Evolutionary conservation across 2,797 vertebrate genomes (phyloP).

Genomic region (Hydrocynus forskahlii): DNA sequence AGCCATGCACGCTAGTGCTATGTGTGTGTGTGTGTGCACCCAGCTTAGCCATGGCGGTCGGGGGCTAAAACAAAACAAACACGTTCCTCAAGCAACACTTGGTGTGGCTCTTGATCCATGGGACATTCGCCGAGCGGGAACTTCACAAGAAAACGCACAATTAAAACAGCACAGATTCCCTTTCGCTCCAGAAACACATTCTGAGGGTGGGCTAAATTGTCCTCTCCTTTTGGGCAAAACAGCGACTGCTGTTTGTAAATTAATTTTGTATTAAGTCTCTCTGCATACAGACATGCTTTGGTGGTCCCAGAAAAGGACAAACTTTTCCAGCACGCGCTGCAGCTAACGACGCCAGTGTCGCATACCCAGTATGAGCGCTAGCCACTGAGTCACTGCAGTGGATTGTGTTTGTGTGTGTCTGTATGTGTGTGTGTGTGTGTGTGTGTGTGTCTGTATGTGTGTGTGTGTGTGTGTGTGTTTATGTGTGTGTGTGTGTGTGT

Average conservation of each 20-base stretch:
- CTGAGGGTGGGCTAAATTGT: background rate
- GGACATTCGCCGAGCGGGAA: constrained; percentile 53
- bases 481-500: background rate
- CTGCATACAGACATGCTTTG: background rate
- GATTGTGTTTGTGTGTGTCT: background rate
- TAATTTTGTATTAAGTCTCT: too few species aligned
- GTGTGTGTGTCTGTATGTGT: too few species aligned
- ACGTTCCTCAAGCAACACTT: constrained; percentile 63
- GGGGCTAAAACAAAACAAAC: constrained; percentile 59
- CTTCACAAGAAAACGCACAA: constrained; percentile 16
- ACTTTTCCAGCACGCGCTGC: background rate
- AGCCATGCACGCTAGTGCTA: constrained; percentile 62
- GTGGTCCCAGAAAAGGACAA: background rate
- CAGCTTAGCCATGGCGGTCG: constrained; percentile 34
- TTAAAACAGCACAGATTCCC: constrained; percentile 11
- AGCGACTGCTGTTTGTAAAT: too few species aligned
- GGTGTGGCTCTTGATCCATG: constrained; percentile 60
- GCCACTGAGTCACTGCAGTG: background rate
- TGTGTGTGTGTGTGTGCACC: constrained; percentile 61
- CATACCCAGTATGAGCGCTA: background rate
- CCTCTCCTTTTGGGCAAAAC: background rate
- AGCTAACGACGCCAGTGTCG: background rate
- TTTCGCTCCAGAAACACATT: background rate
- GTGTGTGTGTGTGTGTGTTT: too few species aligned
- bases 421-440: too few species aligned